Evolutionary conservation across 2,888 invertebrate species (phyloP).

Genomic region (Cephus nigrinus): DNA sequence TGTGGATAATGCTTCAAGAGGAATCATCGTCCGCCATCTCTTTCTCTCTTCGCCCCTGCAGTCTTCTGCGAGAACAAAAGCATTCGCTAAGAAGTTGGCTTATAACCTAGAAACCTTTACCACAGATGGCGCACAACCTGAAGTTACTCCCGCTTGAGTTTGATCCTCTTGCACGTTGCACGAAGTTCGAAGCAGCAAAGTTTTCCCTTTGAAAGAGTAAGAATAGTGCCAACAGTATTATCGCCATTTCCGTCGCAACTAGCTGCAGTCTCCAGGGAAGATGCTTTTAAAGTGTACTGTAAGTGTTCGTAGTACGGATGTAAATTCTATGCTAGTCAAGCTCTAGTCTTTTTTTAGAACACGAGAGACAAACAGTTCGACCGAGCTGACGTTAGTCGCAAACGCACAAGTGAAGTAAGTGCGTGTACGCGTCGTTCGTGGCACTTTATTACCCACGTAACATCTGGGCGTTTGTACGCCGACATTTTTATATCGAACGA

Average conservation of each 20-base stretch:
- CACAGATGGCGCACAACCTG: neutral
- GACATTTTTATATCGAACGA: neutral
- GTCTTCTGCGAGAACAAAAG: neutral
- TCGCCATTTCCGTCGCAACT: neutral
- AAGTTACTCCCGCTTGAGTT: neutral
- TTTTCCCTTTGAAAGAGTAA: neutral
- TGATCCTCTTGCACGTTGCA: neutral
- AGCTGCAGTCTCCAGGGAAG: neutral
- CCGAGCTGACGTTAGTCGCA: neutral
- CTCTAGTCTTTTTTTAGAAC: constrained; percentile 1
- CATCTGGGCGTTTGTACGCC: neutral
- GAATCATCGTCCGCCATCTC: neutral
- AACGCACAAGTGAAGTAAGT: neutral
- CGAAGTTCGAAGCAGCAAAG: neutral
- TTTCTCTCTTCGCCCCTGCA: neutral
- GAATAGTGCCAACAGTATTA: neutral
- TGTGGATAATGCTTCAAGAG: neutral
- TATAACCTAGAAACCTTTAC: neutral
- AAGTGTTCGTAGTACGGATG: neutral
- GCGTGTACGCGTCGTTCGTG: neutral
- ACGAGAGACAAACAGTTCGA: neutral
- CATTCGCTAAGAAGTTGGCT: neutral
- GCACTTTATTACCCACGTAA: neutral
- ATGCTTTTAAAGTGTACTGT: neutral
- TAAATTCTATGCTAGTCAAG: neutral